Evolutionary conservation across 2,888 invertebrate genomes (phyloP).

Genomic region (Fragum sueziense): DNA sequence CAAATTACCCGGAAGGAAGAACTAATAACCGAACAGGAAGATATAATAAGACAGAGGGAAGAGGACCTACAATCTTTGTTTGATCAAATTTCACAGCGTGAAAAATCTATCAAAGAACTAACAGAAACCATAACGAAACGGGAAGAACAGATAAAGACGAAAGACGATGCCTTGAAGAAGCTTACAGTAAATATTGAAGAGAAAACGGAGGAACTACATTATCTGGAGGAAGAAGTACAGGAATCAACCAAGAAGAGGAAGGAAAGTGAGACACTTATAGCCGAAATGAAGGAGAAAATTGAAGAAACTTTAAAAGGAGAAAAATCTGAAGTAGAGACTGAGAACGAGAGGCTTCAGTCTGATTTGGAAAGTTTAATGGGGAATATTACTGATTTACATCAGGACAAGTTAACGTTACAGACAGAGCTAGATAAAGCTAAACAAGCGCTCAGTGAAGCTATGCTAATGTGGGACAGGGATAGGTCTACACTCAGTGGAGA

Average conservation of each 20-base stretch:
- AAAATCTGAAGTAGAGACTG: conserved; percentile 71
- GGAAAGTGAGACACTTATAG: conserved; percentile 68
- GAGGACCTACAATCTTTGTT: conserved; percentile 69
- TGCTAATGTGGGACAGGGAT: conserved; percentile 72
- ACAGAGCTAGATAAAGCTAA: conserved; percentile 70
- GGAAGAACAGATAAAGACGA: conserved; percentile 57
- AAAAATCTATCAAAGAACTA: conserved; percentile 70
- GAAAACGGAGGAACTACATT: conserved; percentile 73
- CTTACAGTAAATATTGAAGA: conserved; percentile 70
- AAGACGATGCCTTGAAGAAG: conserved; percentile 75
- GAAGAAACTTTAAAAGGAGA: conserved; percentile 55
- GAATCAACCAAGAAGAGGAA: conserved; percentile 67
- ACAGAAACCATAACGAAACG: conserved; percentile 69
- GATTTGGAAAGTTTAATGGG: conserved; percentile 68
- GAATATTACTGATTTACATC: conserved; percentile 71
- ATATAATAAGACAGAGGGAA: conserved; percentile 67
- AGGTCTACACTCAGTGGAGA: conserved; percentile 65
- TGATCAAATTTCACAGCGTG: conserved; percentile 74
- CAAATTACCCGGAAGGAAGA: conserved; percentile 69
- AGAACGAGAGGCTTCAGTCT: conserved; percentile 68
- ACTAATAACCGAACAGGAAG: conserved; percentile 71
- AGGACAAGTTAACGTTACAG: conserved; percentile 67
- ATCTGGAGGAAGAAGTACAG: conserved; percentile 72
- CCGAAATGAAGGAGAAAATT: conserved; percentile 63
- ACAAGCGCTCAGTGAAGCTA: conserved; percentile 69